Evolutionary conservation across 2,113 vertebrate genomes (phyloP), one percentile per base, ranked within the genome.

Genomic region (Oncorhynchus keta): DNA sequence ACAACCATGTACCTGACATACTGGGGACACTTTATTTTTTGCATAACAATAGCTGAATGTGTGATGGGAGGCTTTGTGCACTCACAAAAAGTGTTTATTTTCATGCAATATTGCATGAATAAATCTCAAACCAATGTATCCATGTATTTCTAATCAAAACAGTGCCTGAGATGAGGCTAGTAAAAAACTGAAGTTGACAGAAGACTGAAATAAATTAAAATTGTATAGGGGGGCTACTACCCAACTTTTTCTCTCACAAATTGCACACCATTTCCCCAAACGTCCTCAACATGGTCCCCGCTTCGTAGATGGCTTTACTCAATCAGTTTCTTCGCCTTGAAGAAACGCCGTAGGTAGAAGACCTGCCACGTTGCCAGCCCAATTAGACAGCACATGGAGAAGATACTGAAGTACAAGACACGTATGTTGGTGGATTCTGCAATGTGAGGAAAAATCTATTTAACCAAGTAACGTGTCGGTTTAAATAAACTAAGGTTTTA

Each of bases 251-350:
- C 9, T 8, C 13, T 45, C 32, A 39, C 67, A 68, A 35, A 68
- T 20, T 6, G 18, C 16, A 62, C n/a, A 62, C 59, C 51, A 55
- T 39, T 18, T 68, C 32, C 28, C 65, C 66, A 68, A 68, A 18
- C 20, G 6, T 35, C 32, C 30, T 68, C 16, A 72, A 73, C 64
- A 69, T 57, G 66, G 67, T 64, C 30, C 28, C 22, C 14, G 35
- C 66, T 73, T 13, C 6, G 18, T 45, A 67, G 35, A 64, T 5
- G 0, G 5, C 26, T 79, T 86, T 30, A 96, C 78, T 96, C 94
- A 72, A 96, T 96, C 82, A 96, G 81, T 79, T 95, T 96, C 93
- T 95, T 95, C 85, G 93, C 93, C 83, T 95, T 95, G 89, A 96
- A 95, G 84, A 96, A 96, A 49, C 92, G 93, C 24, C 94, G 94